Evolutionary conservation across 2,113 vertebrate genomes (phyloP), one percentile per base, ranked within the genome.

Genomic region (Climacteris rufus): DNA sequence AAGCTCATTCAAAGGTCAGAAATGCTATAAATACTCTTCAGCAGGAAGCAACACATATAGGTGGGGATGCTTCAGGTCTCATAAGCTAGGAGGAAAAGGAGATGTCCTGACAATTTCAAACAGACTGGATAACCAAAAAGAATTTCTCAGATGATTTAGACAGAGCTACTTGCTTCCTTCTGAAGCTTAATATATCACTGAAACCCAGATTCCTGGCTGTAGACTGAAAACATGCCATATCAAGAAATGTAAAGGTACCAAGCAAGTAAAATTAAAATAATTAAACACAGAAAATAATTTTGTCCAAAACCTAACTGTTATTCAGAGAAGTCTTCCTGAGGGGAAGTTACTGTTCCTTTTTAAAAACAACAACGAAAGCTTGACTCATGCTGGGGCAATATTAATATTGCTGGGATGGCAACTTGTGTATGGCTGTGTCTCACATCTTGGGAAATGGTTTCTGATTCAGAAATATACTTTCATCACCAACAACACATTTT

Each of bases 1-100:
- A 93, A 94, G 97, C 97, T 98, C 94, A 97, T 31, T 75, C 57
- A 72, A 93, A 94, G 97, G 98, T 97, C 94, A 98, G 84, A 97
- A 96, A 74, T 64, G 94, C 76, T 91, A 86, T 95, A 97, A 97
- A 97, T 97, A 97, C 92, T 97, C 80, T 90, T 90, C 83, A 96
- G 77, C 70, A 90, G 88, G 95, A 89, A 96, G 87, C 52, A 95
- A 95, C 91, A 72, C 64, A 83, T 49, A 80, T 17, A 83, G 71
- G 35, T 0, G 1, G 60, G 40, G 79, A 90, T 81, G 44, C 42
- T 94, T 85, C 81, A 90, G 47, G 64, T 92, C 56, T 87, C 89
- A 40, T 5, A 90, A 88, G 8, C 20, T 68, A 61, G 40, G 76
- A 79, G n/a, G 47, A 92, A 80, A 88, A 94, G 68, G 28, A 77